These are phyloP conservation scores for Cataglyphis rosenhaueri DNA, from an alignment of 2,888 invertebrate genomes.

Conservation along the genomic window DNA sequence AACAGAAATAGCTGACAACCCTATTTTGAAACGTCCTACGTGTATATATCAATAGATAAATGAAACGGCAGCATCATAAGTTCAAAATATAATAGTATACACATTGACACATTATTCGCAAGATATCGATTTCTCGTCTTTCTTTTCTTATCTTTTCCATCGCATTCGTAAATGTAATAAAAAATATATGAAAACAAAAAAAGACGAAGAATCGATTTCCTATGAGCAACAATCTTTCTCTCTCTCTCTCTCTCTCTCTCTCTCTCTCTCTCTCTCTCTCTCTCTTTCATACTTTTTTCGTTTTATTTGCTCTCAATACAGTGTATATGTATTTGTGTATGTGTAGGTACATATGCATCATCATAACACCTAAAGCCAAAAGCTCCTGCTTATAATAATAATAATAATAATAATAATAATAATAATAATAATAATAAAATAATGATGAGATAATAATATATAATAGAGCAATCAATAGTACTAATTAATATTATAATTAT, in stretches of 20 bases:
- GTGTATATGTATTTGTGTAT: slow-evolving; percentile 67
- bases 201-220: neutral
- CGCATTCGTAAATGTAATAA: slow-evolving; percentile 78
- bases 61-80: slow-evolving; percentile 84
- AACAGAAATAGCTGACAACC: slow-evolving; percentile 54
- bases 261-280: neutral
- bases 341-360: slow-evolving; percentile 84
- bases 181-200: neutral
- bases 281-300: neutral
- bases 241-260: neutral
- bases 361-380: slow-evolving; percentile 85
- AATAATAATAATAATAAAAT: slow-evolving; percentile 36
- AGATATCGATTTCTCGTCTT: slow-evolving; percentile 82
- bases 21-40: slow-evolving; percentile 45
- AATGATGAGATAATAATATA: slow-evolving; percentile 35
- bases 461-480: slow-evolving; percentile 56
- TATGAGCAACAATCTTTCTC: neutral
- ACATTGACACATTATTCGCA: slow-evolving; percentile 71
- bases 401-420: slow-evolving; percentile 46
- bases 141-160: slow-evolving; percentile 77
- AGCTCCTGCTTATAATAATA: slow-evolving; percentile 78
- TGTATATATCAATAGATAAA: slow-evolving; percentile 69
- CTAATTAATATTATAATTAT: slow-evolving; percentile 53
- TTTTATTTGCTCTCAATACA: slow-evolving; percentile 18
- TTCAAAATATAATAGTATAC: slow-evolving; percentile 75